A percentile compares a stretch with the other conserved stretches of the same genome.
These are phyloP conservation scores for Carassius gibelio DNA, from an alignment of 2,113 vertebrate genomes.

Conservation along the genomic window DNA sequence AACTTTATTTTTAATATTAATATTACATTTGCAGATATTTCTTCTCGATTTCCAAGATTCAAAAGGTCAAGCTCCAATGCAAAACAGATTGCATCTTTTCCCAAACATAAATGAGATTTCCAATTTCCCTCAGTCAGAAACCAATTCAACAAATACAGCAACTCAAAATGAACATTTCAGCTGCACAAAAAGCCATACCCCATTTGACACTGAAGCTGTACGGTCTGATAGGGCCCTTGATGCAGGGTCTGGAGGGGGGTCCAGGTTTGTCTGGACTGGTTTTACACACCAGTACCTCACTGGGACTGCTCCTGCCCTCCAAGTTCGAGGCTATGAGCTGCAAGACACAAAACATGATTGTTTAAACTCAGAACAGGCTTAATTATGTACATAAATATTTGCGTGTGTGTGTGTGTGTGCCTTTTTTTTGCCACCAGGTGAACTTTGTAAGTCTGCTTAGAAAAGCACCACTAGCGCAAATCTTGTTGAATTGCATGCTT, in stretches of 20 bases:
- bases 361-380: not conserved
- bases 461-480: too few relatives aligned
- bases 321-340: constrained; percentile 92
- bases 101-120: constrained; percentile 12
- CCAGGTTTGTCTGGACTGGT: constrained; percentile 95
- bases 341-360: not conserved
- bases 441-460: not conserved
- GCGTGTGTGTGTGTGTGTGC: too few relatives aligned
- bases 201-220: constrained; percentile 90
- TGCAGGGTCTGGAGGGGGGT: constrained; percentile 84
- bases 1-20: not conserved
- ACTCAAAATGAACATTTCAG: not conserved
- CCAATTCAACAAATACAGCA: not conserved
- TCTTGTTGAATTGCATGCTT: not conserved
- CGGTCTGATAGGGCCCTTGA: constrained; percentile 81
- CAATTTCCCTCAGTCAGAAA: constrained; percentile 28
- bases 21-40: not conserved
- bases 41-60: not conserved
- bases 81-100: not conserved
- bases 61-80: not conserved
- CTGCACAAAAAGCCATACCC: constrained; percentile 76
- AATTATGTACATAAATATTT: not conserved
- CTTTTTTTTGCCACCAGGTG: too few relatives aligned
- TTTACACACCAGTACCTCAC: constrained; percentile 93
- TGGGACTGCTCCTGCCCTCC: constrained; percentile 94